Base-by-base conservation (phyloP, 2,797 vertebrate genomes). In the Dallia pectoralis region DNA sequence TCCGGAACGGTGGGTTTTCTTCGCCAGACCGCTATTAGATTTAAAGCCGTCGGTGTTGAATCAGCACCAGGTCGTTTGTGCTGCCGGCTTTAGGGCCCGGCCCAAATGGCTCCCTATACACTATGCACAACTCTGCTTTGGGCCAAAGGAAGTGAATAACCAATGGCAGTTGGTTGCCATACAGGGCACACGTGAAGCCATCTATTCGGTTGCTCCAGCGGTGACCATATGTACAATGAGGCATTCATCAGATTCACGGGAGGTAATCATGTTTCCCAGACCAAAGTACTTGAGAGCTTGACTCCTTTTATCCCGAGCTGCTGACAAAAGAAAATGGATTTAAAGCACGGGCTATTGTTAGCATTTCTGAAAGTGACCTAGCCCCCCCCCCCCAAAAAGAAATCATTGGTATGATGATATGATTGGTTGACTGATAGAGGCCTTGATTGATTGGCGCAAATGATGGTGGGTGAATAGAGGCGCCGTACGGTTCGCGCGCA, bases 221-320 rank as follows among this genome's bases (percentile, higher is more conserved):
- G n/a, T 29, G 59, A 73, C 76, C 71, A 77, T 67, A 63, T 63
- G 14, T 9, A 66, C 64, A 40, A 64, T 82, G 72, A 18, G 15
- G 32, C 62, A 70, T 75, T 81, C 72, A 67, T 74, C 74, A 70
- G 71, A 73, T 49, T 25, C 53, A 59, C 11, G 53, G 22, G 53
- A 59, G 14, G 22, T 59, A 22, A 59, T 59, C 53, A 59, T 27
- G 53, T 59, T 11, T 59, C 53, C 53, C 12, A 59, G 53, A 5
- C 22, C 25, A 12, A 25, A 59, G 4, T 59, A 22, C 22, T 27
- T 27, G 53, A 25, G 53, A 25, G 53, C 53, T 59, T 27, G 53
- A 59, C 53, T 59, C 53, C 53, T 59, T 59, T 59, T 59, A 59
- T 59, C 25, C 53, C 12, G 53, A 59, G 53, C 11, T 59, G 22